These are phyloP conservation scores for Campopleginae sp. DNA, from an alignment of 2,888 invertebrate genomes.

Conservation along the genomic window DNA sequence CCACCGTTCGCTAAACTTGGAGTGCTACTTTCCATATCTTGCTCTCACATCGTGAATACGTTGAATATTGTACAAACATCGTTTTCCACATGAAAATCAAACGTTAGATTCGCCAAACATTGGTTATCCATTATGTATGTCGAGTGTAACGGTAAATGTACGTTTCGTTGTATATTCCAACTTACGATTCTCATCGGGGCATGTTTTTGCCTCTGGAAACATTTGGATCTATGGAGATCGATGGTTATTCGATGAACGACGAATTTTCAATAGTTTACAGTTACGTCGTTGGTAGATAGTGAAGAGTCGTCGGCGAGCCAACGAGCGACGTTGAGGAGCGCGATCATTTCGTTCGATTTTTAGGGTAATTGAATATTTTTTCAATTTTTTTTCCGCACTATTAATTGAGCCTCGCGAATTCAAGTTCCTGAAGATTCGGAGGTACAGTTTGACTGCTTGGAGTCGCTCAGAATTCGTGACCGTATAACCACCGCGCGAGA, in stretches of 20 bases:
- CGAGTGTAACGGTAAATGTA: background rate
- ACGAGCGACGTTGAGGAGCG: background rate
- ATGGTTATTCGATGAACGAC: background rate
- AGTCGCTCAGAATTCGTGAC: conserved; percentile 10
- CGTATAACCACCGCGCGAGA: conserved; percentile 28
- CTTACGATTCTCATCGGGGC: background rate
- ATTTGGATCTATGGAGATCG: background rate
- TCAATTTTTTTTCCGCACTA: background rate
- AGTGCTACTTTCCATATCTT: conserved; percentile 6
- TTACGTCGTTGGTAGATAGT: background rate
- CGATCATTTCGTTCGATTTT: background rate
- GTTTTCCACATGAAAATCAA: background rate
- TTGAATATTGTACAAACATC: background rate
- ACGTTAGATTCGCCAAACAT: conserved; percentile 6
- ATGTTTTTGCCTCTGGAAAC: background rate
- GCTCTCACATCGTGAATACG: background rate
- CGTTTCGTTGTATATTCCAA: background rate
- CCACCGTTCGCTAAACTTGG: background rate
- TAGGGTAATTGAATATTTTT: background rate
- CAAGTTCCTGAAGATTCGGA: background rate
- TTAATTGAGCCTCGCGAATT: background rate
- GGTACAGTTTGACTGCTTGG: conserved; percentile 3
- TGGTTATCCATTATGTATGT: background rate
- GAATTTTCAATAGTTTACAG: background rate
- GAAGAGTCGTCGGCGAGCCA: background rate